These are phyloP conservation scores for Euwallacea similis DNA, from an alignment of 1,140 invertebrate species.

Conservation along the genomic window DNA sequence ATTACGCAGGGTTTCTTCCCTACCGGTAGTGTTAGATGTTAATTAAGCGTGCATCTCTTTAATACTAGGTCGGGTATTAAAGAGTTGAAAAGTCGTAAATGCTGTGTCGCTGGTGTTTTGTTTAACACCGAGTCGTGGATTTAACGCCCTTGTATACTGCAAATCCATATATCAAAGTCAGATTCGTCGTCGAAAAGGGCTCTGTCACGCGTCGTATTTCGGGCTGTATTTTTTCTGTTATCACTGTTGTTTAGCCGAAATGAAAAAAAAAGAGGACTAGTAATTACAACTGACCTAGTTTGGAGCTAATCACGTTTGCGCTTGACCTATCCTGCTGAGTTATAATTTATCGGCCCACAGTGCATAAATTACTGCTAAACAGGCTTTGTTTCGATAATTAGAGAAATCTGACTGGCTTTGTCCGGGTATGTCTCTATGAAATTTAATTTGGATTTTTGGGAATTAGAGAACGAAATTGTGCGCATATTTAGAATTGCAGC, in stretches of 20 bases:
- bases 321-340: conserved; percentile 26
- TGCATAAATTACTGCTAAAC: conserved; percentile 37
- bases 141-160: not conserved
- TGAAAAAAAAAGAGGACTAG: conserved; percentile 5
- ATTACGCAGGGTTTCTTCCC: no score
- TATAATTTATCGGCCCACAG: conserved; percentile 25
- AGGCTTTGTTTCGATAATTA: conserved; percentile 39
- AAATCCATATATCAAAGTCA: conserved; percentile 8
- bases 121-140: not conserved
- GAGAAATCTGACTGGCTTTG: conserved; percentile 31
- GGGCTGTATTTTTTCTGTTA: conserved; percentile 15
- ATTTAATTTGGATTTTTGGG: not conserved
- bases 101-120: no score
- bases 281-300: conserved; percentile 1
- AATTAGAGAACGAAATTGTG: no score
- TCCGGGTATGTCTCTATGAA: conserved; percentile 19
- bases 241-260: conserved; percentile 8
- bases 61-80: no score
- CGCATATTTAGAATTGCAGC: no score
- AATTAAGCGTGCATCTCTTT: no score
- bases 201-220: conserved; percentile 6
- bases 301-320: conserved; percentile 35
- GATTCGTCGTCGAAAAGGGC: not conserved
- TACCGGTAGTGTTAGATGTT: no score
- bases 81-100: no score